Evolutionary conservation across 2,888 invertebrate species (phyloP), one percentile per base, ranked within the genome.

Genomic region (Nyleta sp.): DNA sequence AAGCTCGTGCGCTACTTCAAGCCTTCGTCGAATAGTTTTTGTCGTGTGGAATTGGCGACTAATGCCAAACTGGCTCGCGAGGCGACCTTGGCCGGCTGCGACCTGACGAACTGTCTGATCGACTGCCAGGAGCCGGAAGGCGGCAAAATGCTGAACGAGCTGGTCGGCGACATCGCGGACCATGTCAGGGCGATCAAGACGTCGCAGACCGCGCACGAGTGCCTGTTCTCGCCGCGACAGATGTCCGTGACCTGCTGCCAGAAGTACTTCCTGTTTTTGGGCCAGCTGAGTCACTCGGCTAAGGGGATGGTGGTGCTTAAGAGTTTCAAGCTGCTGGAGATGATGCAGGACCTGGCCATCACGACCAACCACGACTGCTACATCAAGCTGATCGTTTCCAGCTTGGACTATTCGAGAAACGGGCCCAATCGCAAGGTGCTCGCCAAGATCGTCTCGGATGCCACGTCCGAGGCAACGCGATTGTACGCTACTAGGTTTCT

Each of bases 401-500:
- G 96, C 81, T 92, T 99, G 84, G 97, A 98, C 91, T 99, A 98
- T 89, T 93, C 94, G 2, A 92, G 94, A 57, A 95, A 95, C 73
- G 95, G 95, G 2, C 93, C 92, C 84, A 94, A 95, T 10, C 93
- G 96, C 24, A 94, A 94, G 83, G 93, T 95, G 76, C 90, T 94
- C 76, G 91, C 91, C 70, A 93, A 92, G 84, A 94, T 94, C 6
- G 88, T 94, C 87, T 42, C 88, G 85, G 81, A 91, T 84, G 68
- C 89, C 81, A 57, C 90, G 82, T 38, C 91, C 80, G 92, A 94
- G 88, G 89, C 93, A 84, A 90, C 92, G 80, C 93, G 97, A 38
- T 91, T 98, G 40, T 99, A 99, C 91, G 95, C 97, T 0, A 98
- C 98, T 0, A 97, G 97, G 90, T 97, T 98, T 91, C 92, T 99